Percentiles rank a stretch among this genome's conserved stretches.
phyloP scores from a whole-genome alignment of 2,113 vertebrate species.

The Sarotherodon lohbergeri region DNA sequence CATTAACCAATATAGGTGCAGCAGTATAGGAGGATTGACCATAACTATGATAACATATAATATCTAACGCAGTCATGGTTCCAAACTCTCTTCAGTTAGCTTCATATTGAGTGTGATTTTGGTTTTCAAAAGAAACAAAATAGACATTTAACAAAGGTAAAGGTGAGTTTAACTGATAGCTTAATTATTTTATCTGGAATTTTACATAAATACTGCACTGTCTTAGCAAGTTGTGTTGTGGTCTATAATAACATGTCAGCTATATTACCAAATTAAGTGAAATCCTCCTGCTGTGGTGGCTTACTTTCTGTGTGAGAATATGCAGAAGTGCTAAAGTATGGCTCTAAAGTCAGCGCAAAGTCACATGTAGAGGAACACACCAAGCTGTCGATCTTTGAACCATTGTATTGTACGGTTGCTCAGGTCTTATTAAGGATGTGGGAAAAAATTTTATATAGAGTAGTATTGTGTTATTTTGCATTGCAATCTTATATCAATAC shows the following conservation, averaged over 20 bases:
- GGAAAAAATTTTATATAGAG: accelerated
- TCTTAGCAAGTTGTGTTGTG: neutral
- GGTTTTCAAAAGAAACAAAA: neutral
- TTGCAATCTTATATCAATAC: neutral
- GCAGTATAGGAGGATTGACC: neutral
- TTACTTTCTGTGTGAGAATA: neutral
- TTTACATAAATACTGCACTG: neutral
- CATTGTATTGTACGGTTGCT: neutral
- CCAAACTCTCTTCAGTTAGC: neutral
- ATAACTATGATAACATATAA: neutral
- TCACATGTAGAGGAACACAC: neutral
- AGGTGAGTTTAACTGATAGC: neutral
- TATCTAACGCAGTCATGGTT: neutral
- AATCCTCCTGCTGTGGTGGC: neutral
- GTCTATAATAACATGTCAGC: neutral
- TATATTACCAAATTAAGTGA: neutral
- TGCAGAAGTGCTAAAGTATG: neutral
- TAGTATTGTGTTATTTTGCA: neutral
- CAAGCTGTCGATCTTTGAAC: neutral
- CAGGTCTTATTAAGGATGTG: neutral
- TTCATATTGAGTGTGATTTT: neutral
- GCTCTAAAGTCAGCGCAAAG: neutral
- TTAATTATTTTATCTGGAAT: neutral
- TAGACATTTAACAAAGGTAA: neutral
- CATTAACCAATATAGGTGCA: neutral